Base-by-base conservation (phyloP, 1,140 invertebrate species). In the Diorhabda elongata region DNA sequence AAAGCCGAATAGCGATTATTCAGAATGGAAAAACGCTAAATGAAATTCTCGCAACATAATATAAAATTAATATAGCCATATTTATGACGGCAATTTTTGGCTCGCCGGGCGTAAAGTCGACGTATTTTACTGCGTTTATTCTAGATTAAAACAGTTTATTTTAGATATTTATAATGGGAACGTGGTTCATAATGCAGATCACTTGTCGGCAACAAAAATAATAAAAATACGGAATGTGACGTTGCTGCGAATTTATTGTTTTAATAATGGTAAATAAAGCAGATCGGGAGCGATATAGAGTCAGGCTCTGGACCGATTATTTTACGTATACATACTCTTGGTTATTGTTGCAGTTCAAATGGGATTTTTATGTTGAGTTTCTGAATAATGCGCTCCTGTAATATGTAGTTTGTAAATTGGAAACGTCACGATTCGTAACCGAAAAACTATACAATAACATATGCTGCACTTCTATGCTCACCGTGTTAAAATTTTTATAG, bases 251-350 rank as follows among this genome's bases (percentile, higher is more conserved):
- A 80, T 80, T 80, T 80, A 80, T 80, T 77, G 79, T 80, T 80
- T 80, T 80, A 80, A 80, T 80, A 80, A 80, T 80, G 78, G 79
- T 76, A 80, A 80, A 80, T 80, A 80, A 79, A 80, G 77, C 78
- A 78, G 76, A 79, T 79, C 76, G 73, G 69, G 59, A 64, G 64
- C 69, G 69, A 68, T 69, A 70, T 41, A 60, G 8, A 47, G 65
- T 42, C 42, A 58, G 68, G 64, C 7, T 43, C 65, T 69, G 59
- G 56, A 26, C 70, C 67, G 64, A 68, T 64, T 66, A 65, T 73
- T 69, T 66, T 72, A 73, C 69, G 67, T 73, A 73, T 58, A 67
- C 69, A 64, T 64, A 60, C 61, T 52, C 62, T 64, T 44, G 70
- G 71, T 75, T 74, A 74, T 74, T 75, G 73, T 75, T 73, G 70